Percentiles rank a stretch among this genome's conserved stretches.
Evolutionary conservation across 2,888 invertebrate species (phyloP).

Genomic region (Idaea straminata): DNA sequence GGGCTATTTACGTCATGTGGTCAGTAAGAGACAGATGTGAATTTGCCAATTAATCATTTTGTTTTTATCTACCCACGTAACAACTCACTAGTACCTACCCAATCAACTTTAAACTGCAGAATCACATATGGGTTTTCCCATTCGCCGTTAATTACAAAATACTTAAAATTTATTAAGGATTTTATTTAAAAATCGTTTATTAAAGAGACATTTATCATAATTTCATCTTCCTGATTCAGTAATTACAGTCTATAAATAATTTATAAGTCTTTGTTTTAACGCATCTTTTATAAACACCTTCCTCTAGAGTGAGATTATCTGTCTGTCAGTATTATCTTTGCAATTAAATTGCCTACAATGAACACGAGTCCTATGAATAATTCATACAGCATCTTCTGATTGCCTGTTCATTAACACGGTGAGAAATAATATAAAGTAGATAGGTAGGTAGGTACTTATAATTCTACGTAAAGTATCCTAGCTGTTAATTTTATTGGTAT

Average conservation of each 20-base stretch:
- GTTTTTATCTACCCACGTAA: no score
- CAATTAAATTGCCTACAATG: conserved; percentile 44
- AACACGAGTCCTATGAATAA: conserved; percentile 38
- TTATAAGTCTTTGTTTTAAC: background rate
- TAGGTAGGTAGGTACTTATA: background rate
- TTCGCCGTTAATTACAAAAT: background rate
- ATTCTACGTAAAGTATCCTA: background rate
- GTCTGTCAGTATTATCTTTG: conserved; percentile 30
- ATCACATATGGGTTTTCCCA: no score
- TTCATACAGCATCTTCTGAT: conserved; percentile 37
- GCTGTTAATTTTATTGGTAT: background rate
- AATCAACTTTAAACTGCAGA: no score
- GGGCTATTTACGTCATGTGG: no score
- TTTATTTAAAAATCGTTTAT: background rate
- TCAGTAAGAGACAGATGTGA: no score
- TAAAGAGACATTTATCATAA: background rate
- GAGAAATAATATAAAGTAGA: conserved; percentile 20
- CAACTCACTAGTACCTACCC: no score
- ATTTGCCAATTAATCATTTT: no score
- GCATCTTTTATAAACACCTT: background rate
- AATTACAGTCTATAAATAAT: conserved; percentile 3
- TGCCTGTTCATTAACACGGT: conserved; percentile 30
- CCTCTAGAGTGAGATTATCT: conserved; percentile 20
- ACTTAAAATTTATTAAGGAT: background rate
- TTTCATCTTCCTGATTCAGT: conserved; percentile 14